Evolutionary conservation across 1,140 invertebrate species (phyloP), one percentile per base, ranked within the genome.

Genomic region (Panagrolaimus sp.): DNA sequence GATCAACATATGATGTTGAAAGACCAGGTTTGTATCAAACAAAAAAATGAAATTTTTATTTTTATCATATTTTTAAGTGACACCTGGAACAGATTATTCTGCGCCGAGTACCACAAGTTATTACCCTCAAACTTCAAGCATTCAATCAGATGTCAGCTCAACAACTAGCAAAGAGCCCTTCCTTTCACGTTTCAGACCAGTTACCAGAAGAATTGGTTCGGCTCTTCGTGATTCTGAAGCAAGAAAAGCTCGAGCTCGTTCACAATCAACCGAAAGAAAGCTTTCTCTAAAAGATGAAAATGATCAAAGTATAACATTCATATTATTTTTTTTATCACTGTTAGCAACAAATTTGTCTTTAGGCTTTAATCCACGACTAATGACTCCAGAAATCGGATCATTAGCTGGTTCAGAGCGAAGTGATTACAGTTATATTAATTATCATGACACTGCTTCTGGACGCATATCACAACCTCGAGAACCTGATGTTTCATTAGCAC

Each of bases 381-480:
- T 76, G 48, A 75, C 75, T 17, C 72, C 76, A 9, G 76, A 77
- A 43, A 58, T 55, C 21, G 65, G 69, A 24, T 63, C 24, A 47
- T 55, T 66, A 38, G 43, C n/a, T 63, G 65, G n/a, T 17, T 9
- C 48, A 67, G 71, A 15, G 32, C 77, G n/a, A 12, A 55, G 63
- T 21, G 79, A 83, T 17, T 82, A 81, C 62, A 62, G 71, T 28
- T 82, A 82, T 67, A 74, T 82, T 7, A 73, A 71, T 46, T 82
- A 82, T 67, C 77, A 82, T 65, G 80, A 82, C 69, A 69, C 76
- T 44, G 76, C 71, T 5, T 69, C 70, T 44, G 28, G 38, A 14
- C 44, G 76, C 63, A 63, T 62, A 44, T 74, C 68, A 26, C 58
- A 72, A 47, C 47, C 74, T 32, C 48, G 74, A 28, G 76, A 77